Base-by-base conservation (phyloP, 2,888 invertebrate species). In the Meta bourneti region DNA sequence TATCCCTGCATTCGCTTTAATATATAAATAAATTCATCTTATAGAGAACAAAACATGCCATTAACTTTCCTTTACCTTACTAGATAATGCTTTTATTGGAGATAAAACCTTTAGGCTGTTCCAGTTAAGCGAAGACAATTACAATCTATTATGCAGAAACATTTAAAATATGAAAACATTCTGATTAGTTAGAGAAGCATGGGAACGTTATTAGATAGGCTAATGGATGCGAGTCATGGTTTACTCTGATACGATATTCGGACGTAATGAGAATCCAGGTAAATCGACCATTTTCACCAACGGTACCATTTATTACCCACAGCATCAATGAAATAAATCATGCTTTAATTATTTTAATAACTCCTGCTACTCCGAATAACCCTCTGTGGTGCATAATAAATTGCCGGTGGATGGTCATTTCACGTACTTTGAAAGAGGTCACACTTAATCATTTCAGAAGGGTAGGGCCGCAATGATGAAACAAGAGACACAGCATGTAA, bases 271-370 rank as follows among this genome's bases (percentile, higher is more conserved):
- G 61, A 11, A 61, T 16, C 61, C 8, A 8, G 7, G 5, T 61
- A 16, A 61, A 16, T 61, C 61, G 61, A 16, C 61, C 61, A 61
- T 61, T 61, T 61, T 61, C 61, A 61, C 61, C 61, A 5, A 61
- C 7, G 16, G 74, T 74, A n/a, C 74, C 74, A 74, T 74, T 61
- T 61, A 61, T 61, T 61, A 61, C 61, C 16, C 61, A 34, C 34
- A 34, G 16, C 70, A 8, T 20, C 7, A 20, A 74, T 8, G n/a
- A 78, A 54, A 78, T 86, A 86, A 74, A 87, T 87, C 87, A 87
- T 87, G n/a, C 72, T 72, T 80, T 87, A 80, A 87, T 87, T 80
- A 74, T 61, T 87, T 87, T 87, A 87, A 80, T 87, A 74, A 80
- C 71, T 51, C 20, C 52, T 54, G 20, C 19, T 69, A 16, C 16